These are phyloP conservation scores for Tinea semifulvella DNA, from an alignment of 2,888 invertebrate species.

Conservation along the genomic window DNA sequence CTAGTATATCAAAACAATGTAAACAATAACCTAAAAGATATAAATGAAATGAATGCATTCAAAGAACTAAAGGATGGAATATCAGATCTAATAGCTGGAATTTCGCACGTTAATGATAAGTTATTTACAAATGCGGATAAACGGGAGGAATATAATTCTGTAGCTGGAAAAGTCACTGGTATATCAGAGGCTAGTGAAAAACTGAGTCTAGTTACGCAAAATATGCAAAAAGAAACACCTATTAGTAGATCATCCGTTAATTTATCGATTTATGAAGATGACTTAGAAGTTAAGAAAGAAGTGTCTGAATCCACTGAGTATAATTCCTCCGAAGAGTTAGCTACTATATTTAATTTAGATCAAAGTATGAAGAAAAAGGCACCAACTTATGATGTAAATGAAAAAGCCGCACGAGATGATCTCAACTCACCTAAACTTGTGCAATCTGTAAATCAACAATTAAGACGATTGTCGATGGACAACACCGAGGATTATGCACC, in stretches of 20 bases:
- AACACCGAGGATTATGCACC: constrained; percentile 42
- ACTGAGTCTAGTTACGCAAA: constrained; percentile 32
- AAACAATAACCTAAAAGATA: constrained; percentile 46
- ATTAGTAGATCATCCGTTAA: constrained; percentile 44
- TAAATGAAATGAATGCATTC: constrained; percentile 56
- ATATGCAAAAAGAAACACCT: constrained; percentile 26
- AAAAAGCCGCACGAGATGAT: constrained; percentile 39
- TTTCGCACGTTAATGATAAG: constrained; percentile 58
- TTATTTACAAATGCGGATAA: constrained; percentile 31
- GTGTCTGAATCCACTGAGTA: constrained; percentile 64
- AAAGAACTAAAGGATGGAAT: constrained; percentile 61
- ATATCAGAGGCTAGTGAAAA: constrained; percentile 44
- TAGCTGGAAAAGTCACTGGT: constrained; percentile 28
- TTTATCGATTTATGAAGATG: constrained; percentile 55
- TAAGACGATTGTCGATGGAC: constrained; percentile 51
- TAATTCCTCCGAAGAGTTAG: constrained; percentile 71
- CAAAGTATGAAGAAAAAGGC: constrained; percentile 21
- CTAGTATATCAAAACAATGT: constrained; percentile 23
- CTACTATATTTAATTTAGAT: constrained; percentile 67
- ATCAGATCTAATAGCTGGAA: constrained; percentile 59
- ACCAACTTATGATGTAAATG: constrained; percentile 26
- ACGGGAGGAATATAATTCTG: constrained; percentile 23
- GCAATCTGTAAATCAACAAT: constrained; percentile 51
- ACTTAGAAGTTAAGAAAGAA: constrained; percentile 48
- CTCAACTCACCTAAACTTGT: constrained; percentile 59